Percentiles rank a stretch among this genome's conserved stretches.
phyloP scores from a whole-genome alignment of 2,797 vertebrate species.

The Sebastes miniatus region DNA sequence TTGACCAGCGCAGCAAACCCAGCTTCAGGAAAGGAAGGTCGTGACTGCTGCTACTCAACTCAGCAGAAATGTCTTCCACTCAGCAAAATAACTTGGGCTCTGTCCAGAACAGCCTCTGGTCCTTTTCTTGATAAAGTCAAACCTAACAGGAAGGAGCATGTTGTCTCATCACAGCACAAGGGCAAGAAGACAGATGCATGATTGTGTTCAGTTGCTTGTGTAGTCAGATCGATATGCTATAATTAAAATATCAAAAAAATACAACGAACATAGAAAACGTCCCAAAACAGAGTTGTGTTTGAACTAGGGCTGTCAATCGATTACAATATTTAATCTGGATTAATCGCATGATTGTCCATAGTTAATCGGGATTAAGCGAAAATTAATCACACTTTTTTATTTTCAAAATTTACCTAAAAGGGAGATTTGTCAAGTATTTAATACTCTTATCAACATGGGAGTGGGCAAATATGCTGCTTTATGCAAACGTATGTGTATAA shows the following conservation, averaged over 20 bases:
- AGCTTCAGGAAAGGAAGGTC: constrained; percentile 51
- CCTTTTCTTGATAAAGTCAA: constrained; percentile 34
- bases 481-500: too few relatives aligned
- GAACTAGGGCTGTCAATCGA: not conserved
- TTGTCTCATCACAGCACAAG: constrained; percentile 11
- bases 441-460: too few relatives aligned
- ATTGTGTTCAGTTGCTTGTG: not conserved
- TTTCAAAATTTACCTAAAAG: too few relatives aligned
- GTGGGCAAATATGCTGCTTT: too few relatives aligned
- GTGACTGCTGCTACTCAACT: constrained; percentile 40
- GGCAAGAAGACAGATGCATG: not conserved
- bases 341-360: too few relatives aligned
- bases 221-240: not conserved
- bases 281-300: not conserved
- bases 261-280: not conserved
- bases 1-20: constrained; percentile 22
- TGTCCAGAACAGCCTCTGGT: constrained; percentile 39
- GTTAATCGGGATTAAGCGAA: too few relatives aligned
- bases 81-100: constrained; percentile 59
- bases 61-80: constrained; percentile 69
- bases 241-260: not conserved
- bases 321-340: too few relatives aligned
- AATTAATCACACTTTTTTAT: too few relatives aligned
- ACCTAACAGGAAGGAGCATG: not conserved
- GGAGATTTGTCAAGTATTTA: too few relatives aligned